These are phyloP conservation scores for Siniperca obscura DNA, from an alignment of 2,797 vertebrate species.

Conservation along the genomic window DNA sequence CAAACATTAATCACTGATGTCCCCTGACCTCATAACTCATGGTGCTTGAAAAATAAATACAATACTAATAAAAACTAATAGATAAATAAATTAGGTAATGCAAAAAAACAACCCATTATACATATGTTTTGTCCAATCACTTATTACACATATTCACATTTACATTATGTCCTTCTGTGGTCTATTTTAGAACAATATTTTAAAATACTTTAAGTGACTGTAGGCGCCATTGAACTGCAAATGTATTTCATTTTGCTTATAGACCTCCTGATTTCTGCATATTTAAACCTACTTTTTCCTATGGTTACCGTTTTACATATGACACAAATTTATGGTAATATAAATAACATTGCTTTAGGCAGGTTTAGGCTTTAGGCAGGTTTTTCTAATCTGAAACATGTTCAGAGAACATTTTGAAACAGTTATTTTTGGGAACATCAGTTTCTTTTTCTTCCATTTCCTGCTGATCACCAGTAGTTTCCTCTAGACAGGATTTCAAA, in stretches of 20 bases:
- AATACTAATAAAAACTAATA: background rate
- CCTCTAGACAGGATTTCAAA: constrained; percentile 24
- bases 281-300: background rate
- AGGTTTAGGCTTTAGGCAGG: background rate
- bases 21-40: background rate
- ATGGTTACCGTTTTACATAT: background rate
- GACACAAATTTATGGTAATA: background rate
- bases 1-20: background rate
- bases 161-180: background rate
- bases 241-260: background rate
- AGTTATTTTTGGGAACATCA: background rate
- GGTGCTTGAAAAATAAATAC: background rate
- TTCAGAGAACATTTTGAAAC: constrained; percentile 2
- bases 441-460: background rate
- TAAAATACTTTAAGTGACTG: background rate
- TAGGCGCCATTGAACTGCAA: background rate
- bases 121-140: background rate
- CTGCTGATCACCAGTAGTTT: constrained; percentile 2
- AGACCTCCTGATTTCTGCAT: background rate
- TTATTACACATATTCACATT: background rate
- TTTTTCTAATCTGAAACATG: background rate
- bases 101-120: background rate
- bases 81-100: background rate
- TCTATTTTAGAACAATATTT: background rate
- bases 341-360: background rate